Conservation (phyloP, 2,797 vertebrate species). For the Steatocranus sp. region DNA sequence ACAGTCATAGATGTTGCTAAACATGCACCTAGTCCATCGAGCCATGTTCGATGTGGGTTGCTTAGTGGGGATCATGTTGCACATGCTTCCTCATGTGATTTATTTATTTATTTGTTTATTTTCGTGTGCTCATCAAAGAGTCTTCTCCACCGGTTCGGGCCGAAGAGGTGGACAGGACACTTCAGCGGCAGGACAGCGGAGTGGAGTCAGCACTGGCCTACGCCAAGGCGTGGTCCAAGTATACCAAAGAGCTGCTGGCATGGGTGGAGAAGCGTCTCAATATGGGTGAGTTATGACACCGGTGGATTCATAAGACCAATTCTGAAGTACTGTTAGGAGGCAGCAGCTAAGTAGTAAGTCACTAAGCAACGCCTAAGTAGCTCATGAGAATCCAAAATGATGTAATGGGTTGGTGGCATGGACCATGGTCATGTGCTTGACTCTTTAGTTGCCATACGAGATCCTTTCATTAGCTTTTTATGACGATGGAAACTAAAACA, state of each 20-base stretch:
- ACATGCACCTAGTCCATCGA: background rate
- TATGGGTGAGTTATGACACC: conserved; percentile 80
- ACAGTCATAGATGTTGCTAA: background rate
- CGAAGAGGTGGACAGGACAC: conserved; percentile 84
- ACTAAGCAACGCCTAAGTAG: background rate
- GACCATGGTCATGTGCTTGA: background rate
- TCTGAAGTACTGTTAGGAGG: background rate
- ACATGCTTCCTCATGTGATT: background rate
- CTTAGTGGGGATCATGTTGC: background rate
- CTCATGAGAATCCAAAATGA: background rate
- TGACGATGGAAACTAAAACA: background rate
- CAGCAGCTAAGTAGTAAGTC: background rate
- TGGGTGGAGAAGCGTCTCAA: conserved; percentile 96
- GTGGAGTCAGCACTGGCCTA: conserved; percentile 92
- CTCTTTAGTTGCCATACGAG: background rate
- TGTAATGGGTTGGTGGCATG: background rate
- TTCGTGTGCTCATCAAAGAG: conserved; percentile 65
- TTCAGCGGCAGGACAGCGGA: conserved; percentile 85
- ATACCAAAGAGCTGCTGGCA: conserved; percentile 91
- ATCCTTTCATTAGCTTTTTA: background rate
- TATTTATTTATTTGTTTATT: background rate
- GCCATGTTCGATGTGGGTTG: background rate
- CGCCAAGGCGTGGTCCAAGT: conserved; percentile 98
- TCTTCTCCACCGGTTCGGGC: conserved; percentile 72
- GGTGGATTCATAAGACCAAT: background rate